phyloP scores from a whole-genome alignment of 1,140 invertebrate genomes.

The Bombus impatiens region DNA sequence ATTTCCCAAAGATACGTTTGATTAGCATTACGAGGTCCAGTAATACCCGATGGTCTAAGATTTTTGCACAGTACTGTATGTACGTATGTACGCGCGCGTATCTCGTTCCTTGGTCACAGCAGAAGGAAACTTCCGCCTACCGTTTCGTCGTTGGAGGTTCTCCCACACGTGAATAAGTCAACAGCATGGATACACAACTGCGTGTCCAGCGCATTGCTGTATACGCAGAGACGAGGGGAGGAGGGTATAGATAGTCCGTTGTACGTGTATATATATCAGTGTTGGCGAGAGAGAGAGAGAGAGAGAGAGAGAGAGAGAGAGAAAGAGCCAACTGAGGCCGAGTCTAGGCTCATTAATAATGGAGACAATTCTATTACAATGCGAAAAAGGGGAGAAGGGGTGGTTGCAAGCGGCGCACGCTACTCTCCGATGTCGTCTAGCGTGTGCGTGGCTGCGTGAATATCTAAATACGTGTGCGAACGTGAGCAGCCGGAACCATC shows the following conservation, averaged over 20 bases:
- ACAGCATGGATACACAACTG: constrained; percentile 50
- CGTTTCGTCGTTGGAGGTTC: constrained; percentile 54
- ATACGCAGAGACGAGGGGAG: constrained; percentile 36
- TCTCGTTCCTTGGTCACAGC: constrained; percentile 15
- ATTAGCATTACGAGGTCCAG: neutral
- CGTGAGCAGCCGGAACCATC: constrained; percentile 5
- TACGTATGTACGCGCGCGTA: neutral
- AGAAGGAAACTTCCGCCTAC: constrained; percentile 52
- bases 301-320: neutral
- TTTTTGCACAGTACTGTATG: neutral
- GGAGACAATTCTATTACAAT: constrained; percentile 71
- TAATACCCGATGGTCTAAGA: neutral
- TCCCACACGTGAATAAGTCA: constrained; percentile 65
- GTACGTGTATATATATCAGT: neutral
- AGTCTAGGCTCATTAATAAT: constrained; percentile 69
- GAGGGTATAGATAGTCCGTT: neutral
- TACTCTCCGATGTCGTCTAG: constrained; percentile 31
- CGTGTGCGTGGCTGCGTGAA: constrained; percentile 31
- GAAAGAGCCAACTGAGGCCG: constrained; percentile 24
- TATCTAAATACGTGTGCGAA: constrained; percentile 38
- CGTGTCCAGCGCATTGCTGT: constrained; percentile 42
- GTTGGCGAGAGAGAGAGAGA: neutral
- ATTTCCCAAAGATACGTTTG: neutral
- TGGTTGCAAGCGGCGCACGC: constrained; percentile 19
- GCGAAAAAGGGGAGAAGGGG: constrained; percentile 44